Conservation (phyloP, 1,140 invertebrate genomes). For the Leptinotarsa undecemlineata region DNA sequence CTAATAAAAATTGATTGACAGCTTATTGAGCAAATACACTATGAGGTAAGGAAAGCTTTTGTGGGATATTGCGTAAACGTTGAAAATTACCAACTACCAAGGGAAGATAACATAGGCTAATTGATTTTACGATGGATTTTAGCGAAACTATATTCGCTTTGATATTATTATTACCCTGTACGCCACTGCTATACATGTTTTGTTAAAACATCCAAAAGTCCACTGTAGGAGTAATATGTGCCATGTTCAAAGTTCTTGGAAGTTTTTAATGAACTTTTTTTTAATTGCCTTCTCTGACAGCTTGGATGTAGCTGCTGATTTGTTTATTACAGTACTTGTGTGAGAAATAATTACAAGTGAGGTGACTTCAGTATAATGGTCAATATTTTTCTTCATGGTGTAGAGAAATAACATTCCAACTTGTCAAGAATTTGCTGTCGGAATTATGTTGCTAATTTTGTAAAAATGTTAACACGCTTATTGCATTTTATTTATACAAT, state of each 20-base stretch:
- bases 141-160: no score
- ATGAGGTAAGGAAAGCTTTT: no score
- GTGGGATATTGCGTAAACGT: no score
- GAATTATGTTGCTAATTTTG: no score
- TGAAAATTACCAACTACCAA: no score
- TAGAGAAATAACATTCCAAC: no score
- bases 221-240: neutral
- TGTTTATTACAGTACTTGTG: neutral
- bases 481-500: no score
- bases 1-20: neutral
- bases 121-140: no score
- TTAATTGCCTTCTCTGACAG: neutral
- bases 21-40: no score
- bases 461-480: no score
- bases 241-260: neutral
- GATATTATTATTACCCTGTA: neutral
- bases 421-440: no score
- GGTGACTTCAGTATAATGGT: neutral
- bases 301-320: slow-evolving; percentile 1
- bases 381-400: neutral
- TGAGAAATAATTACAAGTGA: slow-evolving; percentile 3
- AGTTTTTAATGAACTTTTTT: neutral
- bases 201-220: neutral
- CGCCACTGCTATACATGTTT: neutral
- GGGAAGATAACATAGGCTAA: no score